Evolutionary conservation across 2,113 vertebrate species (phyloP), one percentile per base, ranked within the genome.

Genomic region (Vireo altiloquus): DNA sequence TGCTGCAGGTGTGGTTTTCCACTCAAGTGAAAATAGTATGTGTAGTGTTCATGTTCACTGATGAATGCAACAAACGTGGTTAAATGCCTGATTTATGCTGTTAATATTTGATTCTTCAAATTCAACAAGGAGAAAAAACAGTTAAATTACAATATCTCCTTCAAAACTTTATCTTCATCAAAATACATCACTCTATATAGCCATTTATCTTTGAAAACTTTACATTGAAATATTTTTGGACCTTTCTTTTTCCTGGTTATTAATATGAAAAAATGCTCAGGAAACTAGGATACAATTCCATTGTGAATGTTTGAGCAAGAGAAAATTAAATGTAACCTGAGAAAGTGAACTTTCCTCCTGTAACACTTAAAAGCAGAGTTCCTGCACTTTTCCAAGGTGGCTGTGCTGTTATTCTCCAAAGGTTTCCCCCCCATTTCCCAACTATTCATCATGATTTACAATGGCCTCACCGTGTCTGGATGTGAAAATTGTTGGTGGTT

Each of bases 401-500:
- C 18, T 44, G 18, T 70, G n/a, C 21, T 44, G 13, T 60, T 74
- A 28, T 56, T 83, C 21, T 52, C 25, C 49, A 46, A 65, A 82
- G 40, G 14, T 50, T 82, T 70, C 15, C 21, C 30, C 27, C n/a
- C 33, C 24, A 50, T 13, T 83, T 82, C 63, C 59, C 22, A 31
- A 15, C 28, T 39, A 27, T 54, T 94, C 46, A 52, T 64, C 50
- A 71, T 16, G 24, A 61, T 69, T 71, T 72, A 49, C n/a, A 79
- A 28, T 15, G 9, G 44, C 50, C 98, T 98, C 90, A 98, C 98
- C 98, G 96, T 61, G 99, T 99, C 97, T 99, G 99, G 96, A 99
- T 99, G 98, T 99, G 99, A 97, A 99, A 99, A 97, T 99, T 99
- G 98, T 99, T 99, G 96, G 99, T 99, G 91, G 99, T 99, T 92